phyloP scores from a whole-genome alignment of 2,888 invertebrate species.

The Eupithecia centaureata region DNA sequence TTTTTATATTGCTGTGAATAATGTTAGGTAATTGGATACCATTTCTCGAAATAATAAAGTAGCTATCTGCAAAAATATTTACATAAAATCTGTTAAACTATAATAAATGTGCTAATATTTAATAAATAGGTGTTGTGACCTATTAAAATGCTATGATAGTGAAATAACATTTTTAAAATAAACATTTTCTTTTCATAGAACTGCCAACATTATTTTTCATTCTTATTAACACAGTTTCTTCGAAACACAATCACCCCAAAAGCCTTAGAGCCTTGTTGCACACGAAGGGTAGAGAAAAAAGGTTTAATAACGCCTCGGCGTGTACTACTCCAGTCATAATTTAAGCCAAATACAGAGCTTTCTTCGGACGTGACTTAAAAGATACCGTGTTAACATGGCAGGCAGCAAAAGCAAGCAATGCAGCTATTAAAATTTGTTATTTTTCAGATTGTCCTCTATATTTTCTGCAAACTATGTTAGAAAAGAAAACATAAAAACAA shows the following conservation, averaged over 20 bases:
- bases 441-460: no score
- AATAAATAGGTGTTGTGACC: background rate
- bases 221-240: conserved; percentile 9
- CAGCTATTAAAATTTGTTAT: no score
- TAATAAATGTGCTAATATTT: background rate
- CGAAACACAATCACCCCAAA: conserved; percentile 20
- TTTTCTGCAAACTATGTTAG: no score
- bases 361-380: conserved; percentile 21
- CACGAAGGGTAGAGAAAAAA: conserved; percentile 54
- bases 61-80: background rate
- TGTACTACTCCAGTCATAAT: conserved; percentile 62
- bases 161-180: background rate
- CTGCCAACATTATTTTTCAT: background rate
- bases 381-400: no score
- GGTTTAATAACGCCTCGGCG: conserved; percentile 58
- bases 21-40: background rate
- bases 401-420: no score
- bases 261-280: conserved; percentile 34
- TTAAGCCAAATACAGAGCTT: conserved; percentile 62
- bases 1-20: conserved; percentile 34
- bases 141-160: background rate
- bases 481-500: no score
- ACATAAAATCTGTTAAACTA: background rate
- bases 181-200: background rate
- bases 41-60: background rate